These are phyloP conservation scores for Drosophila ohnishii DNA, from an alignment of 1,140 invertebrate genomes.

Conservation along the genomic window DNA sequence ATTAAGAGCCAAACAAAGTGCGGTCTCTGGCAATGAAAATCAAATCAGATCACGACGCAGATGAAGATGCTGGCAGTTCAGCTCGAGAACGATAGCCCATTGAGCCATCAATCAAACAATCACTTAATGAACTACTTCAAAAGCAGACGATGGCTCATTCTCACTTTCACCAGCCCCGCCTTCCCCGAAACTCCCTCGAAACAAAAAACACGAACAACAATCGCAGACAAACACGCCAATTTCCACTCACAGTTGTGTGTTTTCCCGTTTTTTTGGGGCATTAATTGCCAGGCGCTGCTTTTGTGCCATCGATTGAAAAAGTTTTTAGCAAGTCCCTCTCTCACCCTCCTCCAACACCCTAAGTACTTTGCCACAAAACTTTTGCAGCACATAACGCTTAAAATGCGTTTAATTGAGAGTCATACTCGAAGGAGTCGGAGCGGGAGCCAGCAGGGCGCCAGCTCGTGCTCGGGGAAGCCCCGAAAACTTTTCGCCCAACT, in stretches of 20 bases:
- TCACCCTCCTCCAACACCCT: conserved; percentile 5
- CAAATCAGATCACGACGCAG: conserved; percentile 43
- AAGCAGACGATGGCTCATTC: conserved; percentile 37
- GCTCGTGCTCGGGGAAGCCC: conserved; percentile 7
- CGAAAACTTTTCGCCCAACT: conserved; percentile 43
- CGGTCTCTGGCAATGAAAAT: conserved; percentile 44
- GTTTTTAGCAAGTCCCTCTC: conserved; percentile 29
- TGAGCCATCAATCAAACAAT: conserved; percentile 71
- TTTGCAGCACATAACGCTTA: conserved; percentile 51
- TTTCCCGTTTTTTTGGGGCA: conserved; percentile 37
- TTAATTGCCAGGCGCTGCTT: conserved; percentile 51
- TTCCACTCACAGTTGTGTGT: conserved; percentile 44
- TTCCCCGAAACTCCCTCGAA: background rate
- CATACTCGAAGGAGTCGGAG: conserved; percentile 7
- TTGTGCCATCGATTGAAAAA: conserved; percentile 71
- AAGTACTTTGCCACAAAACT: conserved; percentile 38
- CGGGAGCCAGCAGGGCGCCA: background rate
- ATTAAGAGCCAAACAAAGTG: conserved; percentile 56
- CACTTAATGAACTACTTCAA: conserved; percentile 77
- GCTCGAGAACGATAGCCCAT: conserved; percentile 10
- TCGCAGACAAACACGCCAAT: conserved; percentile 52
- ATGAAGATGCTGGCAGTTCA: conserved; percentile 24
- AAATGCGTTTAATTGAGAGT: conserved; percentile 65
- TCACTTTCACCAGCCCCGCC: background rate
- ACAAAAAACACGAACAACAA: conserved; percentile 47